Conservation (phyloP, 2,888 invertebrate species). For the Conops quadrifasciatus region DNA sequence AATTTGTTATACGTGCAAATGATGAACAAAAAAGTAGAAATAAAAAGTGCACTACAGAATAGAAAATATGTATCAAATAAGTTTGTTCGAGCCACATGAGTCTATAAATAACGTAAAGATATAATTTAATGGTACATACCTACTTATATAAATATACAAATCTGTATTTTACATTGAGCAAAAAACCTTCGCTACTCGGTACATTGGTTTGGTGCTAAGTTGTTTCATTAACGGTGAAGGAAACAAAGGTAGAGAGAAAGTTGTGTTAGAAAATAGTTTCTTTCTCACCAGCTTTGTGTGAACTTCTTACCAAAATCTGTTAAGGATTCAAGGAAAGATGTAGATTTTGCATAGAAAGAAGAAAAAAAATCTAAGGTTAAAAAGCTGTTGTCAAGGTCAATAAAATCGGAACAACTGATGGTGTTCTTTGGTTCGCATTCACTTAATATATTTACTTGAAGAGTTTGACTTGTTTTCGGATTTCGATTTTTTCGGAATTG, state of each 20-base stretch:
- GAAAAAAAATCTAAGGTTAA: too few species aligned
- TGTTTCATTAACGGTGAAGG: too few species aligned
- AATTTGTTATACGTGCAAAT: not conserved
- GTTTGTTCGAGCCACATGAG: slow-evolving; percentile 30
- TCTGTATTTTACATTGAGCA: not conserved
- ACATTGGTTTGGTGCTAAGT: too few species aligned
- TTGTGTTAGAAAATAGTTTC: too few species aligned
- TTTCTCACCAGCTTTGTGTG: too few species aligned
- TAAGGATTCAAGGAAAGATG: not conserved
- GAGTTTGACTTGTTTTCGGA: too few species aligned
- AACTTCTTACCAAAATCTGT: too few species aligned
- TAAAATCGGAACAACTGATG: not conserved
- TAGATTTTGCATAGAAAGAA: not conserved
- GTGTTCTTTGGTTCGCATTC: too few species aligned
- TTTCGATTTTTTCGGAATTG: too few species aligned
- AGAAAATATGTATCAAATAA: slow-evolving; percentile 4
- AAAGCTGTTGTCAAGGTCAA: slow-evolving; percentile 17
- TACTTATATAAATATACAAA: not conserved
- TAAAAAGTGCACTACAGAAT: slow-evolving; percentile 1
- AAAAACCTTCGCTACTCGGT: too few species aligned
- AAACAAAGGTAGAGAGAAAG: too few species aligned
- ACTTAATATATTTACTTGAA: too few species aligned
- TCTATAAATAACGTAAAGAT: slow-evolving; percentile 37
- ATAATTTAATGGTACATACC: slow-evolving; percentile 4
- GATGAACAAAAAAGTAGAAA: not conserved